phyloP scores from a whole-genome alignment of 2,113 vertebrate species.

The Sinocyclocheilus rhinocerous region DNA sequence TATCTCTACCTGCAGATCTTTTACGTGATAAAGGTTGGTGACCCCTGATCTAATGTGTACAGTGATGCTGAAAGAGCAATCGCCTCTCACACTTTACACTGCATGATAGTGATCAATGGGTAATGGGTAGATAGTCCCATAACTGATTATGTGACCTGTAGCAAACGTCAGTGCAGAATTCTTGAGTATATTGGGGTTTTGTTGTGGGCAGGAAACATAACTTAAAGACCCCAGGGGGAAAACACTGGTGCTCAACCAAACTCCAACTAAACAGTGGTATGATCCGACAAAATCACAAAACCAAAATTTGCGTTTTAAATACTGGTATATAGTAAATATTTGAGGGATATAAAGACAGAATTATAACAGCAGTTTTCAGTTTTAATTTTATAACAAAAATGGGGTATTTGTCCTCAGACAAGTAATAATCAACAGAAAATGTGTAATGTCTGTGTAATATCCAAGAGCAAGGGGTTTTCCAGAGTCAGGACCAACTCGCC shows the following conservation, averaged over 20 bases:
- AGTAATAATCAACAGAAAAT: neutral
- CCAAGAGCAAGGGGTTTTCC: neutral
- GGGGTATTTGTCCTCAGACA: neutral
- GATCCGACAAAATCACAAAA: neutral
- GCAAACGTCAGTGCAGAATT: neutral
- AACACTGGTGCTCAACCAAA: neutral
- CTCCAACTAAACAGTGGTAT: neutral
- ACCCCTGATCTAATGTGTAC: neutral
- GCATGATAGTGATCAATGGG: neutral
- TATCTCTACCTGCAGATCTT: neutral
- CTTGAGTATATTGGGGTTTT: neutral
- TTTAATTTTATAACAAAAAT: neutral
- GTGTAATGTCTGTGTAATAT: neutral
- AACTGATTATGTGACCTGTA: neutral
- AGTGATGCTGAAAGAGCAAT: neutral
- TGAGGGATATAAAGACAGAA: neutral
- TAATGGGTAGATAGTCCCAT: neutral
- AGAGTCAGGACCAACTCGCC: neutral
- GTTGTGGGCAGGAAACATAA: conserved; percentile 12
- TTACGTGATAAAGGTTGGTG: neutral
- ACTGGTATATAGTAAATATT: no score
- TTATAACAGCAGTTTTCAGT: neutral
- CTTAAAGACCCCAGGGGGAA: neutral
- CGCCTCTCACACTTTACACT: conserved; percentile 1
- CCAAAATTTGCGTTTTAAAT: no score